Evolutionary conservation across 2,888 invertebrate species (phyloP), one percentile per base, ranked within the genome.

Genomic region (Thalpophila matura): DNA sequence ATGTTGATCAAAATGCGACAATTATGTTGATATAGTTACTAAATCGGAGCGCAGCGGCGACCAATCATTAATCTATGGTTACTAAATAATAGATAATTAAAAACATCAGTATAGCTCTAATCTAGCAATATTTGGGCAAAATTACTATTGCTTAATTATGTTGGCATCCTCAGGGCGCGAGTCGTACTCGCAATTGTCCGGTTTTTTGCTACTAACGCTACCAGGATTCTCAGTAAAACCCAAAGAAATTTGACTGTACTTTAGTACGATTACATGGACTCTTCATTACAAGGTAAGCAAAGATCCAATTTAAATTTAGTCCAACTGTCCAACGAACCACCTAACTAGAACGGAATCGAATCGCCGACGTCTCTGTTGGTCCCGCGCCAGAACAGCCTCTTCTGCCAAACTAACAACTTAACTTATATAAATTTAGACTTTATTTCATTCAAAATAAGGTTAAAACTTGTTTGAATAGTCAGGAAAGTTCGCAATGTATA

Each of bases 271-370:
- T 27, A 54, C 4, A 3, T 27, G 10, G 16, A 35, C 6, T 16
- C 14, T 31, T 51, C 5, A 29, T 58, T 24, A 26, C 27, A 22
- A 53, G 33, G 51, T 65, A 37, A 56, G 35, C 42, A 7, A 35
- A 56, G 26, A 53, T 72, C 38, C 12, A 50, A 72, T 72, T 57
- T 57, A 42, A 62, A 33, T 59, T 37, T 16, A 16, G 37, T 40
- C 50, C 22, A 22, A 58, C 65, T 64, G 62, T 51, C 60, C 51
- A 63, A 31, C 43, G 37, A 59, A 20, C 16, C 27, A 55, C 59
- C 72, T 75, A 75, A 62, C 75, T 63, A 37, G 29, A 72, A 50
- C 60, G 49, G 61, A 76, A 75, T 76, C 65, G 57, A 72, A 68
- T 68, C 57, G 43, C 33, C 7, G 60, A 55, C 45, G 56, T 59